Evolutionary conservation across 2,888 invertebrate genomes (phyloP).

Genomic region (Geotrupes spiniger): DNA sequence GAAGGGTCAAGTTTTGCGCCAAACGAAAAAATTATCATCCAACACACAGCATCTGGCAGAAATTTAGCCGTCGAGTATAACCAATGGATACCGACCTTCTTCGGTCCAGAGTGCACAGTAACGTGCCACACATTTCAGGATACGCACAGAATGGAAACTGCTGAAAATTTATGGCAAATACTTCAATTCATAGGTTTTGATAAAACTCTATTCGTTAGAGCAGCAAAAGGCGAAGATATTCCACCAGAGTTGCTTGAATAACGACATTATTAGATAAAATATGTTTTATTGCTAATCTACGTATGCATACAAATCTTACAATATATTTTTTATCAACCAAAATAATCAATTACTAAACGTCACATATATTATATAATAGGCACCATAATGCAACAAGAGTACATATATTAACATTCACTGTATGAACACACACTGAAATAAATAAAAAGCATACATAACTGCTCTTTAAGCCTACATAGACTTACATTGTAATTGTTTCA

Average conservation of each 20-base stretch:
- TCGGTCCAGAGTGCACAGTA: conserved; percentile 41
- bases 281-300: too few relatives aligned
- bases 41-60: conserved; percentile 44
- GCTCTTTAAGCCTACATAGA: too few relatives aligned
- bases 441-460: too few relatives aligned
- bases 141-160: conserved; percentile 34
- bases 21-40: conserved; percentile 40
- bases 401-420: too few relatives aligned
- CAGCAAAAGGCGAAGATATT: conserved; percentile 42
- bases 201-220: conserved; percentile 38
- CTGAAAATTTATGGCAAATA: conserved; percentile 35
- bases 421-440: too few relatives aligned
- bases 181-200: conserved; percentile 24
- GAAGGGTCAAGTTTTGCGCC: conserved; percentile 38
- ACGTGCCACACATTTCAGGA: conserved; percentile 33
- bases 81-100: conserved; percentile 43
- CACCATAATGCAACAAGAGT: too few relatives aligned
- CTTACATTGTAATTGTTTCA: too few relatives aligned
- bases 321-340: too few relatives aligned
- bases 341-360: too few relatives aligned
- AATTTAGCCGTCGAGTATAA: conserved; percentile 42
- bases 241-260: conserved; percentile 34
- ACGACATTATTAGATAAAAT: conserved; percentile 1
- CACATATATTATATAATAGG: too few relatives aligned
- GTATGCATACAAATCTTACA: too few relatives aligned